Conservation (phyloP, 2,797 vertebrate species). For the Molossus alvarezi region DNA sequence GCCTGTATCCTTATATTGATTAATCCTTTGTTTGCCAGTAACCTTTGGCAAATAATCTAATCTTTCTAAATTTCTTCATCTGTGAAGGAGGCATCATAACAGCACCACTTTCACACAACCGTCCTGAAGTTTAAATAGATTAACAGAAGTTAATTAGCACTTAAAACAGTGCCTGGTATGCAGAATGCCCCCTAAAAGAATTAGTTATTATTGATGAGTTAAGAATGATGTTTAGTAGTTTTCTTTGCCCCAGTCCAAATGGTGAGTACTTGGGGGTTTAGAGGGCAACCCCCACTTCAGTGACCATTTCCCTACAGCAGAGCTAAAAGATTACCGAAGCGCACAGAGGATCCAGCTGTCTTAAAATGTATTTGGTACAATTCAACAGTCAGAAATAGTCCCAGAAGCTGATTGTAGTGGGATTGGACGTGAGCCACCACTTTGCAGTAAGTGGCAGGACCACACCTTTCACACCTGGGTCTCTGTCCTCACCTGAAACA, state of each 20-base stretch:
- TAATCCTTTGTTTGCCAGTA: neutral
- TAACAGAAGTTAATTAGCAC: neutral
- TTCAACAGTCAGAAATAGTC: neutral
- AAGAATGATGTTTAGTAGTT: neutral
- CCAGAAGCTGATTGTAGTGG: neutral
- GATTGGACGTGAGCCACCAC: neutral
- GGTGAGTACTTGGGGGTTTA: neutral
- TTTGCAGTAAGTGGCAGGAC: neutral
- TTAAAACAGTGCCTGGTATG: neutral
- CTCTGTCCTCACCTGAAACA: conserved; percentile 37
- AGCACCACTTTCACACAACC: neutral
- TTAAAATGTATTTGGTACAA: neutral
- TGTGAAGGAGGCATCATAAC: neutral
- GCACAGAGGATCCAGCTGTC: neutral
- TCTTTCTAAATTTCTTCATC: conserved; percentile 21
- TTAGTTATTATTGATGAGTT: neutral
- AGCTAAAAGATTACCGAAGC: conserved; percentile 38
- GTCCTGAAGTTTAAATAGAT: conserved; percentile 4
- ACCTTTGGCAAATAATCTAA: conserved; percentile 26
- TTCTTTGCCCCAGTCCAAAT: conserved; percentile 33
- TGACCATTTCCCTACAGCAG: neutral
- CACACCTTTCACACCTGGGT: neutral
- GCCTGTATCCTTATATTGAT: neutral
- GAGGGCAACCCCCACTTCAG: neutral
- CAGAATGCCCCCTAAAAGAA: conserved; percentile 36